Evolutionary conservation across 2,797 vertebrate species (phyloP), one percentile per base, ranked within the genome.

Genomic region (Tadarida brasiliensis): DNA sequence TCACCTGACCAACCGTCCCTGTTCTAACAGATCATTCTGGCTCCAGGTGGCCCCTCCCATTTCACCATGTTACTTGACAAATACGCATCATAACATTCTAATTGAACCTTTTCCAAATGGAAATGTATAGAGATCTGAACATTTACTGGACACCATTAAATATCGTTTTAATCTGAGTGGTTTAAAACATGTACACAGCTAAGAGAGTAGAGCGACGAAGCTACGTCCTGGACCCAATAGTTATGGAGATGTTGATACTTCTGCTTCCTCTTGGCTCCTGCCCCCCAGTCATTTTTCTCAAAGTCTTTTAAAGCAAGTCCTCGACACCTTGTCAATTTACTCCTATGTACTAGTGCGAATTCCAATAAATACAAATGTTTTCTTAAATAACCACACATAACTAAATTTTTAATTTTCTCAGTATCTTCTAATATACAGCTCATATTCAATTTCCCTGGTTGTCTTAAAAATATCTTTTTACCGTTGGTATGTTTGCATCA

Each of bases 181-280:
- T n/a, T n/a, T n/a, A n/a, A n/a, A 84, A 76, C 19, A 70, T 6
- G 30, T 65, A 9, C 11, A 56, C 5, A 67, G 15, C 7, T 49
- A 73, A 49, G 44, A 22, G 11, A 90, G 5, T 26, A 51, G 65
- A 70, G 35, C 39, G 28, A n/a, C 7, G 33, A 67, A 7, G 0
- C 3, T 33, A 44, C 2, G 0, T 44, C 1, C 1, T 11, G 65
- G 7, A 16, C 0, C 8, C 22, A 26, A 7, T 57, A 24, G 24
- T 57, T 11, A 30, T 73, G 19, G 56, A 33, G 20, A 68, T 68
- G 24, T 26, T 63, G n/a, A 7, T 22, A 22, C 10, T 67, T 5
- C 56, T 88, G 3, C 30, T 51, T 68, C 14, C 39, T 17, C 10
- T 35, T 14, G 22, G 10, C 10, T 30, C 15, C 47, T 17, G 63